phyloP scores from a whole-genome alignment of 2,888 invertebrate species.

The Petrolisthes cinctipes region DNA sequence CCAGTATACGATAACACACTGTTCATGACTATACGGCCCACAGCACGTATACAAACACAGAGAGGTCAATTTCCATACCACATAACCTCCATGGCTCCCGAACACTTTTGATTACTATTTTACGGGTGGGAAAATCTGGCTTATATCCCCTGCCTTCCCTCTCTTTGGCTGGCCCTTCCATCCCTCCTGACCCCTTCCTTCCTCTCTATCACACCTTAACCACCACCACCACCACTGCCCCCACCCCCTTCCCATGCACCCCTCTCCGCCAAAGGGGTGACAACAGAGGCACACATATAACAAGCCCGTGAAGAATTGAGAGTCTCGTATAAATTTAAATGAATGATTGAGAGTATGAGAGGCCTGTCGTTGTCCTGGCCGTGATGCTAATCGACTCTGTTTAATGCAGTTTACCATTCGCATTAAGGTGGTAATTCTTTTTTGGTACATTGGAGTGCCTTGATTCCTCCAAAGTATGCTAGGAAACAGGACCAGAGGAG shows the following conservation, averaged over 20 bases:
- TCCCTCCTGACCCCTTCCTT: not conserved
- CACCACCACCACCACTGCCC: not conserved
- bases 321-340: not conserved
- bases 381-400: no score
- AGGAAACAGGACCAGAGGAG: no score
- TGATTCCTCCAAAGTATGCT: no score
- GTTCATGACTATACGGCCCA: no score
- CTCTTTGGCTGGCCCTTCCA: not conserved
- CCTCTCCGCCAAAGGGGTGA: not conserved
- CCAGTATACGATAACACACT: no score
- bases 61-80: not conserved
- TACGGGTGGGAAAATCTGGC: slow-evolving; percentile 9
- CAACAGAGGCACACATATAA: not conserved
- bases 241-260: not conserved
- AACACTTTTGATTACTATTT: not conserved
- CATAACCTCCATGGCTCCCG: not conserved
- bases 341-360: not conserved
- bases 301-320: not conserved
- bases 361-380: not conserved
- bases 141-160: not conserved
- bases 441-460: no score
- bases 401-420: no score
- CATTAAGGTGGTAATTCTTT: no score
- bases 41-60: no score
- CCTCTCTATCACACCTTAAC: not conserved